Base-by-base conservation (phyloP, 2,888 invertebrate genomes). In the Mycalesis mineus region DNA sequence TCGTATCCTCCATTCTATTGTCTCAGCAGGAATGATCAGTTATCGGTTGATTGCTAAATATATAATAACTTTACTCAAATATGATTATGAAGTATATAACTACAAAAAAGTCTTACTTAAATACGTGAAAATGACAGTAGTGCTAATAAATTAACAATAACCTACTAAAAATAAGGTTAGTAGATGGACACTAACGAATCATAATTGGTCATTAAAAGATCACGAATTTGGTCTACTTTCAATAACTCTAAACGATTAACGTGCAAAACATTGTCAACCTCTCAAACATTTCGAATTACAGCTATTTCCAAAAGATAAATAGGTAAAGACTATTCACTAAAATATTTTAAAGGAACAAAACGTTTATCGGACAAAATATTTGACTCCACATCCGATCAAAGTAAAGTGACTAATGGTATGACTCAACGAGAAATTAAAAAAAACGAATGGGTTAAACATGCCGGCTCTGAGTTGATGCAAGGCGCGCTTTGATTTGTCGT, bases 331-430 rank as follows among this genome's bases (percentile, higher is more conserved):
- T n/a, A n/a, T n/a, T n/a, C n/a, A n/a, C 33, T 33, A 6, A 6
- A 9, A 6, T 36, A 8, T 1, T 41, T 9, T 17, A 17, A 17
- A 41, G 17, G 14, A 22, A 28, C n/a, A 22, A 9, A 37, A 13
- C 13, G 14, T 15, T 9, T 9, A 14, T 29, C 13, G 29, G 40
- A 13, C 48, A 29, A 58, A 53, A 44, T 17, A 36, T 53, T 51
- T 49, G 9, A 45, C 28, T 31, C 29, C 11, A 39, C 13, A 37
- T 42, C 29, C 37, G 28, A 54, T 31, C 11, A 40, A 55, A 55
- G 40, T 68, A 68, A 64, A 63, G 51, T 80, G 78, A 79, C 67
- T 79, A 76, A 78, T 60, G 44, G 57, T 53, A 63, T 79, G 79
- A 79, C 65, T 79, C 79, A 79, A 67, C 62, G 60, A 57, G 51